Conservation (phyloP, 2,797 vertebrate species). For the Lophotriccus pileatus region DNA sequence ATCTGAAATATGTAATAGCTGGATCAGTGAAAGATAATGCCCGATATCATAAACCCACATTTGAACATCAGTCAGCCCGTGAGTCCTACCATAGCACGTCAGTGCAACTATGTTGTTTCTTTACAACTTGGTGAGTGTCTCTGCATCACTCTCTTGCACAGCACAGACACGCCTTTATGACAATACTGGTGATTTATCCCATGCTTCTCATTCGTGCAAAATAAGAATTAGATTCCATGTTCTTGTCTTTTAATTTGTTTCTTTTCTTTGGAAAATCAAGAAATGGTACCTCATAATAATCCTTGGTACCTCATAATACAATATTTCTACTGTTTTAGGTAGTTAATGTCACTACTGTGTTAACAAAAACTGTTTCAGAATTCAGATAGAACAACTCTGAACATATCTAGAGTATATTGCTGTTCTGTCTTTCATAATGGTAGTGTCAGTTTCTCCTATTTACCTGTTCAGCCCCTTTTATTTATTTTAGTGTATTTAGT, state of each 20-base stretch:
- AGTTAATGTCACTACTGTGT: background rate
- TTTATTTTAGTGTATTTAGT: background rate
- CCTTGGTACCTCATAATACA: background rate
- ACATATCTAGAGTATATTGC: background rate
- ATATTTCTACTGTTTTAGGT: background rate
- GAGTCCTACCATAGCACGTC: background rate
- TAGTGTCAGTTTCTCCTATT: background rate
- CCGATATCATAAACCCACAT: background rate
- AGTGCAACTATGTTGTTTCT: fast-evolving
- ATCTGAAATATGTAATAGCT: background rate
- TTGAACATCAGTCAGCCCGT: background rate
- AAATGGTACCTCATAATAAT: background rate
- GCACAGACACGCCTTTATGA: background rate
- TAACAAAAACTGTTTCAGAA: background rate
- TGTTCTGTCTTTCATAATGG: background rate
- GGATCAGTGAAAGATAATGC: background rate
- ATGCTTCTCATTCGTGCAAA: background rate
- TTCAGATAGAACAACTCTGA: background rate
- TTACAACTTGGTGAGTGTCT: background rate
- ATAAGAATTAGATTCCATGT: background rate
- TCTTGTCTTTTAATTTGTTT: background rate
- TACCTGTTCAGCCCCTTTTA: background rate
- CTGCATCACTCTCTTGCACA: background rate
- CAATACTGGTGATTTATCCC: background rate
- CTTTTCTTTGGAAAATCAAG: background rate